Evolutionary conservation across 2,113 vertebrate species (phyloP).

Genomic region (Epinephelus lanceolatus): DNA sequence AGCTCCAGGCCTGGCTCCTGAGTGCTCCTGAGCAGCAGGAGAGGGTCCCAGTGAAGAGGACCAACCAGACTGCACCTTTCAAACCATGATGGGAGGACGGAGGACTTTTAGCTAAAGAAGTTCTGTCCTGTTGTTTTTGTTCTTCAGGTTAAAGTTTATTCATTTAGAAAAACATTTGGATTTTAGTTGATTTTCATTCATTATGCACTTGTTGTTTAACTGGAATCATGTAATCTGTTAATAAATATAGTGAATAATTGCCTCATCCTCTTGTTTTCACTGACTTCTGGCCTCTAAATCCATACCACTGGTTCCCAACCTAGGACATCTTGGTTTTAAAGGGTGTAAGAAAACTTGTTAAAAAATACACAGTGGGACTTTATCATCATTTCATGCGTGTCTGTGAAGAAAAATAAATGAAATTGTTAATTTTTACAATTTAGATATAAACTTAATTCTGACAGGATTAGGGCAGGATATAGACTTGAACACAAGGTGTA

Average conservation of each 20-base stretch:
- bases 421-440: no score
- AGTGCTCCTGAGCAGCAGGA: slow-evolving; percentile 51
- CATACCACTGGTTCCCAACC: no score
- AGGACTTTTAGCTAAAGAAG: neutral
- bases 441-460: no score
- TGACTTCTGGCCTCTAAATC: no score
- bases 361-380: no score
- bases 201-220: neutral
- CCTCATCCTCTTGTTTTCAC: neutral
- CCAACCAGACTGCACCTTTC: rapidly evolving
- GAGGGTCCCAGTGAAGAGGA: neutral
- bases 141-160: neutral
- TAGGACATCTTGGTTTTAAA: no score
- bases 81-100: neutral
- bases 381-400: no score
- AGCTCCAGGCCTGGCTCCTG: slow-evolving; percentile 56
- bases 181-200: neutral
- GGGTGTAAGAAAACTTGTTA: no score
- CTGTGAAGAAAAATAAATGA: no score
- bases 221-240: neutral
- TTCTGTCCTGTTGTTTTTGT: neutral
- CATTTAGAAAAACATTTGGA: neutral
- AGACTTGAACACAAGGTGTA: no score
- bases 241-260: slow-evolving; percentile 17
- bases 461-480: no score